Evolutionary conservation across 2,113 vertebrate species (phyloP).

Genomic region (Psettodes erumei): DNA sequence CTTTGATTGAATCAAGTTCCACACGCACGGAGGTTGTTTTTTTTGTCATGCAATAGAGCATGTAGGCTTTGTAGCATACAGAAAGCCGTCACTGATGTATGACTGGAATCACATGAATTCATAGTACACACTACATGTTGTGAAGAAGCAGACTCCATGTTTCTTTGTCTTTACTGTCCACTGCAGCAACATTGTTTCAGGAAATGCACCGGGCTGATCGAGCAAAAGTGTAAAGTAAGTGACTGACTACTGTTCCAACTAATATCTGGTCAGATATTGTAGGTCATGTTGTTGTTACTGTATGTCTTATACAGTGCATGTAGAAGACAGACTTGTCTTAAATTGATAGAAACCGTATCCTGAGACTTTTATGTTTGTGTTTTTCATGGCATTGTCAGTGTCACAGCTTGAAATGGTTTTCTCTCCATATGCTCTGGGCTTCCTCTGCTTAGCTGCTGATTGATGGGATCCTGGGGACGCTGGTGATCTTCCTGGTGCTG

Average conservation of each 20-base stretch:
- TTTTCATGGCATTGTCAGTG: neutral
- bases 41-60: neutral
- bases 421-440: neutral
- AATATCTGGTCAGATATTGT: constrained; percentile 40
- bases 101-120: constrained; percentile 27
- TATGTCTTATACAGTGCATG: constrained; percentile 30
- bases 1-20: neutral
- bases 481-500: constrained; percentile 85
- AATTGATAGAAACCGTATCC: too few relatives aligned
- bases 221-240: constrained; percentile 87
- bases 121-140: constrained; percentile 33
- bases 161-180: constrained; percentile 80
- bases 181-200: constrained; percentile 86
- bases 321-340: neutral
- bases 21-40: neutral
- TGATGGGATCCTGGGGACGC: constrained; percentile 81
- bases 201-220: constrained; percentile 84
- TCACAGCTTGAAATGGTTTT: neutral
- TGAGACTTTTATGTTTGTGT: neutral
- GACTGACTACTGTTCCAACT: constrained; percentile 51
- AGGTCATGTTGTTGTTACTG: neutral
- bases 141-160: constrained; percentile 64
- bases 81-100: constrained; percentile 8
- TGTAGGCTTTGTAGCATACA: neutral
- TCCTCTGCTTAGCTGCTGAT: constrained; percentile 74